phyloP scores from a whole-genome alignment of 2,888 invertebrate species.

The Trissonchulus sp. region DNA sequence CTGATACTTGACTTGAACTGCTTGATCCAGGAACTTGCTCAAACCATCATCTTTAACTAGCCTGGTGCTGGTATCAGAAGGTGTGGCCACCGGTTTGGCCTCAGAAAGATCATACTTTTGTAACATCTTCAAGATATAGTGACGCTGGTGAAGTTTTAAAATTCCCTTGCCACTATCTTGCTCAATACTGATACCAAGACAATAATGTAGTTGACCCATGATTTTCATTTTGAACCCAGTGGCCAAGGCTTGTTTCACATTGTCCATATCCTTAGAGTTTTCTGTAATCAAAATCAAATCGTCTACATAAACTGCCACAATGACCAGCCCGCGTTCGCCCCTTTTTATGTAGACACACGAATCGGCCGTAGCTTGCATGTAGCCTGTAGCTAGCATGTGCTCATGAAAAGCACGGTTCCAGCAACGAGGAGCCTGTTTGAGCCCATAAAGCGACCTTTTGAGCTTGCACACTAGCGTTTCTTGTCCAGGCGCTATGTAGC shows the following conservation, averaged over 20 bases:
- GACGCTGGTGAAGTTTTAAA: constrained; percentile 13
- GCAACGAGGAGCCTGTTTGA: too few relatives aligned
- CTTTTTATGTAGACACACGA: neutral
- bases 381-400: too few relatives aligned
- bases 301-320: neutral
- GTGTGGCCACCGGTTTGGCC: too few relatives aligned
- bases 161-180: neutral
- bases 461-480: constrained; percentile 38
- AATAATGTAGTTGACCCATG: neutral
- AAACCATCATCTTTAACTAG: too few relatives aligned
- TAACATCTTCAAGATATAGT: too few relatives aligned
- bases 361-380: neutral
- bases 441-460: constrained; percentile 37
- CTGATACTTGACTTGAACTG: constrained; percentile 25
- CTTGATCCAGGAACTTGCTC: too few relatives aligned
- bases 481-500: constrained; percentile 33
- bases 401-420: constrained; percentile 32
- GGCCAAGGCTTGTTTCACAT: neutral
- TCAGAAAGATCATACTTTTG: too few relatives aligned
- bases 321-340: neutral
- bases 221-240: constrained; percentile 1
- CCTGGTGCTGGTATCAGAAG: too few relatives aligned
- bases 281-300: neutral
- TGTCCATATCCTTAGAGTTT: neutral
- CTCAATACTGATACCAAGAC: neutral